These are phyloP conservation scores for Apostichopus parvimensis DNA, from an alignment of 35 echinoderm and acorn worm genomes.

Conservation along the genomic window DNA sequence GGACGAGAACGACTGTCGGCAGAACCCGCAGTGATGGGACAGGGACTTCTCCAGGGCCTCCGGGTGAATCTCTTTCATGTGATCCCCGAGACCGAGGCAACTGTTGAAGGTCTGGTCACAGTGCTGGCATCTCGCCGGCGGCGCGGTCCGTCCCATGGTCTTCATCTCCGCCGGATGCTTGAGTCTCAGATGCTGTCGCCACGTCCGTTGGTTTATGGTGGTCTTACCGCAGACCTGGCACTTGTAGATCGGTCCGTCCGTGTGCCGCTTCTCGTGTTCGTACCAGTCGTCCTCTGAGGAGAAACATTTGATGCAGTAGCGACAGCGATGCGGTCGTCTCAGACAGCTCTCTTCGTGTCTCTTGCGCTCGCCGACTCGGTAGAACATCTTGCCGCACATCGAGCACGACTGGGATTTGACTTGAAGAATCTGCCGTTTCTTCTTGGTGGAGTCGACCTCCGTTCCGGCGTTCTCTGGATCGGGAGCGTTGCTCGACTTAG, in stretches of 20 bases:
- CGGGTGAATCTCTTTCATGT: background rate
- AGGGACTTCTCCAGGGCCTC: background rate
- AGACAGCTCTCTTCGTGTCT: background rate
- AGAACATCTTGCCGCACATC: background rate
- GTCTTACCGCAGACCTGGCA: background rate
- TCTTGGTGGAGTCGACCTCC: background rate
- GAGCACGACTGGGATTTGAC: background rate
- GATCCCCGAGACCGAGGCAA: background rate
- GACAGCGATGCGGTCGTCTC: background rate
- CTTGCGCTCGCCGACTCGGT: background rate
- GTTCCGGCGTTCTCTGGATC: too few species aligned
- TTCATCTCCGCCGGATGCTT: background rate
- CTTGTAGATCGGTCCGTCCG: background rate
- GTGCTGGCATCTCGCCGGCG: background rate
- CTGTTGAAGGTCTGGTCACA: background rate
- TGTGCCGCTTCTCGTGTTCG: background rate
- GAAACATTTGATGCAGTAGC: background rate
- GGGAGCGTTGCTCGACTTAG: too few species aligned
- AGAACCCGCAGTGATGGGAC: background rate
- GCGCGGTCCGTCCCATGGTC: background rate
- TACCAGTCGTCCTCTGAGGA: background rate
- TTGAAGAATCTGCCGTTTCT: background rate
- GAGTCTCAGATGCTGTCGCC: background rate
- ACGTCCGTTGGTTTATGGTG: background rate
- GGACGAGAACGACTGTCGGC: background rate